Conservation (phyloP, 2,888 invertebrate species). For the Urechis unicinctus region DNA sequence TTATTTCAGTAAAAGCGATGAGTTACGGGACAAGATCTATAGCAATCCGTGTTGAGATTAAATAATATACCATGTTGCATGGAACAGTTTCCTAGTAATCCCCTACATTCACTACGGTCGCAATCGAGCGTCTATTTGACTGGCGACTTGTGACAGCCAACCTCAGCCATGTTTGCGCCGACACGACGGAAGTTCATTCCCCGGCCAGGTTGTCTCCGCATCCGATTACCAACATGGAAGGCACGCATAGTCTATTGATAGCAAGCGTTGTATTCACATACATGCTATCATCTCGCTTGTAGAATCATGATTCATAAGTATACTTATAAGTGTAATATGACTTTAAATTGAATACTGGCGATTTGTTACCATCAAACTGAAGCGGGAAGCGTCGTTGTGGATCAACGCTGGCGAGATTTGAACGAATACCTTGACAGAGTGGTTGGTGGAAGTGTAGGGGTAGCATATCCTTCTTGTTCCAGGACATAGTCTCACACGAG, state of each 20-base stretch:
- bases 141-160: slow-evolving; percentile 8
- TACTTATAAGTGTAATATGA: no score
- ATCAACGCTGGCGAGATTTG: background rate
- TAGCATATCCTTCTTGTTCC: background rate
- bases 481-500: background rate
- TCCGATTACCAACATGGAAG: slow-evolving; percentile 6
- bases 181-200: slow-evolving; percentile 5
- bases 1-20: no score
- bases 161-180: slow-evolving; percentile 5
- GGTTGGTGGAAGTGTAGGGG: background rate
- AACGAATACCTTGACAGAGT: background rate
- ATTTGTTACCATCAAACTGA: background rate
- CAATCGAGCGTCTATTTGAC: slow-evolving; percentile 6
- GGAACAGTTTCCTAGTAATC: slow-evolving; percentile 7
- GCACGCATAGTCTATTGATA: slow-evolving; percentile 5
- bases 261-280: slow-evolving; percentile 9
- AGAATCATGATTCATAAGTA: no score
- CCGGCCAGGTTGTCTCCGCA: slow-evolving; percentile 7
- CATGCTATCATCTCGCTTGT: no score
- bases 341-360: no score
- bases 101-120: slow-evolving; percentile 1
- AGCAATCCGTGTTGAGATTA: no score
- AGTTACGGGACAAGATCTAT: no score
- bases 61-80: no score
- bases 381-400: background rate